phyloP scores from a whole-genome alignment of 2,797 vertebrate species.

The Phalanger gymnotis region DNA sequence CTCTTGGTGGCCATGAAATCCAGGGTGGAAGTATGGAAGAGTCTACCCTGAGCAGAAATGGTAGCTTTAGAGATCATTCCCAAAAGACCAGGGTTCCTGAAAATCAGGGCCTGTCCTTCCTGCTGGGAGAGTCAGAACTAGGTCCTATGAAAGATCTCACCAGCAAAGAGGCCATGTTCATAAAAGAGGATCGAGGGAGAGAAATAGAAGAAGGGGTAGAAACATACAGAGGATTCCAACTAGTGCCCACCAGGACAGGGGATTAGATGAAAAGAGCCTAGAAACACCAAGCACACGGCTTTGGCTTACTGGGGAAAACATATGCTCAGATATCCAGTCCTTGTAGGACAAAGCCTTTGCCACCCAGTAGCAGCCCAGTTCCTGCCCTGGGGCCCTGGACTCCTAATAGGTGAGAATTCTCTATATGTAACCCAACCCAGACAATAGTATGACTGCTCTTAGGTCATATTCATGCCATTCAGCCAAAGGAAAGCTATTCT shows the following conservation, averaged over 20 bases:
- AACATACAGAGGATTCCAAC: background rate
- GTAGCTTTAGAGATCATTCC: background rate
- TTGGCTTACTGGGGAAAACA: background rate
- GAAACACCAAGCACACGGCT: background rate
- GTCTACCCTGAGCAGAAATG: background rate
- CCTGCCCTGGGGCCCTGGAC: background rate
- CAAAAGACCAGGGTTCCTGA: background rate
- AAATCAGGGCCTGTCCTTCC: background rate
- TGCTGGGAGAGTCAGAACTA: background rate
- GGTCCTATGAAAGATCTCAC: background rate
- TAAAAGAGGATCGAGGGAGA: background rate
- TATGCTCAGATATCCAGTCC: background rate
- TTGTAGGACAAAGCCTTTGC: background rate
- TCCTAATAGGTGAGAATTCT: background rate
- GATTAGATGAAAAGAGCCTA: background rate
- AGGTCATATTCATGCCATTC: background rate
- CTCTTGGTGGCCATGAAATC: background rate
- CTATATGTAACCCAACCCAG: background rate
- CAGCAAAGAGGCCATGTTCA: background rate
- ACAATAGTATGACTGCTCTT: background rate
- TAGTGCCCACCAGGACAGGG: background rate
- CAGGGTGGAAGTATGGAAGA: background rate
- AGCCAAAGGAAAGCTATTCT: background rate
- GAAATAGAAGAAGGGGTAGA: background rate
- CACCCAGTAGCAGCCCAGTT: background rate